Conservation (phyloP, 2,797 vertebrate species). For the Meda fulgida region DNA sequence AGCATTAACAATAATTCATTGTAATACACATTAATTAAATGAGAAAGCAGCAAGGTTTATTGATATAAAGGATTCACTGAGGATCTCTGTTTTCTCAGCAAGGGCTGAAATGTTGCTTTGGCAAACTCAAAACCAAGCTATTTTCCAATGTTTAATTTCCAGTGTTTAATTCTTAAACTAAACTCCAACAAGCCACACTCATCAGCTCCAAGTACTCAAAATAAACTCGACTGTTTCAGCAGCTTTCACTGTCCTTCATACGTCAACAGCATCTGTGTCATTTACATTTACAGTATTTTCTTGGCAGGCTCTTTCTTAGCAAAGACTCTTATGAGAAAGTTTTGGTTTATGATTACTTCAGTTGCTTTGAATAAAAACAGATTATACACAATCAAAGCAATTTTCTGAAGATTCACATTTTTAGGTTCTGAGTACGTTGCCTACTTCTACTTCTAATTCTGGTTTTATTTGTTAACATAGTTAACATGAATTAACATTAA, state of each 20-base stretch:
- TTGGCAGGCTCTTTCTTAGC: slow-evolving; percentile 12
- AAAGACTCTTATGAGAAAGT: not conserved
- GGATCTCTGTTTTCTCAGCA: slow-evolving; percentile 68
- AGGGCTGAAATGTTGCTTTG: slow-evolving; percentile 69
- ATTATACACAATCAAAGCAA: not conserved
- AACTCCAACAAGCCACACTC: slow-evolving; percentile 31
- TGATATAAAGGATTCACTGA: slow-evolving; percentile 70
- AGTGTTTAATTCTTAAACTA: slow-evolving; percentile 38
- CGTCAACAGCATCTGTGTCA: not conserved
- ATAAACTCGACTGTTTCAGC: slow-evolving; percentile 29
- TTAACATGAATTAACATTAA: too few relatives aligned
- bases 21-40: slow-evolving; percentile 67
- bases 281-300: slow-evolving; percentile 15
- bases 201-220: slow-evolving; percentile 7
- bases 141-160: slow-evolving; percentile 57
- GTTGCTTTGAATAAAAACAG: slow-evolving; percentile 4
- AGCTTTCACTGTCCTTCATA: slow-evolving; percentile 11
- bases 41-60: slow-evolving; percentile 68
- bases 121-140: slow-evolving; percentile 59
- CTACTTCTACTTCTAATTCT: not conserved
- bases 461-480: too few relatives aligned
- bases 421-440: not conserved
- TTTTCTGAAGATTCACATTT: not conserved
- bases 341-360: slow-evolving; percentile 6
- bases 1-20: slow-evolving; percentile 64